Percentiles rank a stretch among this genome's conserved stretches.
Conservation (phyloP, 2,113 vertebrate species). For the Chiloscyllium plagiosum region DNA sequence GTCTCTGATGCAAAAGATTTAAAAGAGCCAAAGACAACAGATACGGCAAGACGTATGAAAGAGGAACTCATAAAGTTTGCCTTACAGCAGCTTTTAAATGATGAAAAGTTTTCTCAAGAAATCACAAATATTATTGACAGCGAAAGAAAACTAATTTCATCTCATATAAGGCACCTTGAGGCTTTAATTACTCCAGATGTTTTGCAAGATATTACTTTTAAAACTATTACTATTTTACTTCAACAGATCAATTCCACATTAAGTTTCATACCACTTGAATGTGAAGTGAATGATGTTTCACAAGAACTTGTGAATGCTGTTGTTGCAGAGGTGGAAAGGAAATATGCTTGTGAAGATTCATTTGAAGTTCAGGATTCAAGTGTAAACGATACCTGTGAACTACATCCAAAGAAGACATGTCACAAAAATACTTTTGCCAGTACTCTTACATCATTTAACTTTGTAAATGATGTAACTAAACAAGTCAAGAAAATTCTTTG, state of each 20-base stretch:
- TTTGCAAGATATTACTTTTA: conserved; percentile 12
- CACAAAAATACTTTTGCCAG: neutral
- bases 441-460: neutral
- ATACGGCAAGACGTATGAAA: neutral
- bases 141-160: neutral
- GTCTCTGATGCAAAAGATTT: neutral
- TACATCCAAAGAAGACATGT: neutral
- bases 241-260: neutral
- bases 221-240: conserved; percentile 18
- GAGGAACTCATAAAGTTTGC: conserved; percentile 29
- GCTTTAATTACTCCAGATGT: neutral
- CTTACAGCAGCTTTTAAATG: conserved; percentile 21
- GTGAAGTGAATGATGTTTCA: conserved; percentile 17
- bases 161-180: neutral
- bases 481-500: conserved; percentile 29
- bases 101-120: conserved; percentile 16
- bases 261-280: neutral
- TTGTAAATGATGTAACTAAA: neutral
- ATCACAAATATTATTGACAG: neutral
- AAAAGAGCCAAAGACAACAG: neutral
- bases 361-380: conserved; percentile 7
- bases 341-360: conserved; percentile 19
- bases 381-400: neutral
- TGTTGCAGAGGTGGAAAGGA: conserved; percentile 24
- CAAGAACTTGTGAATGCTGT: conserved; percentile 28